phyloP scores from a whole-genome alignment of 2,888 invertebrate species.

The Trissonchulus sp. region DNA sequence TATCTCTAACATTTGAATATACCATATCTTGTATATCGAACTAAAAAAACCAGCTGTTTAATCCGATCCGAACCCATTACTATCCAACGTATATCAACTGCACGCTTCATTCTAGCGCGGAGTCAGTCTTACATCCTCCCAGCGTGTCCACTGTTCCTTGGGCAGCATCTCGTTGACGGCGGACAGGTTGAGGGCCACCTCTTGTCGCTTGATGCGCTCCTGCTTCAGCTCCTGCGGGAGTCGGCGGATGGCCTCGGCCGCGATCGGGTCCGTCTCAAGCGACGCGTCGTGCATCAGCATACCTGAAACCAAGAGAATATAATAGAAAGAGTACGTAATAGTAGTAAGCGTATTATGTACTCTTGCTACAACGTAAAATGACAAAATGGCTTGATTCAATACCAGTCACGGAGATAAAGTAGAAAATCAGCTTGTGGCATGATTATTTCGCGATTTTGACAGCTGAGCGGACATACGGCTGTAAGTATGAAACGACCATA shows the following conservation, averaged over 20 bases:
- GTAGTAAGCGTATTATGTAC: no score
- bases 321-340: no score
- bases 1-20: no score
- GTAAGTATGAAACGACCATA: no score
- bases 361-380: no score
- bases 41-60: no score
- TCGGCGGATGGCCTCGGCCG: slow-evolving; percentile 50
- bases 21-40: no score
- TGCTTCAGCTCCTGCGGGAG: slow-evolving; percentile 61
- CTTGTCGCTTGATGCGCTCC: slow-evolving; percentile 74
- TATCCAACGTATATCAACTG: no score
- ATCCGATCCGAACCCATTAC: no score
- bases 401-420: neutral
- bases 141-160: slow-evolving; percentile 84
- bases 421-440: no score
- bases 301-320: slow-evolving; percentile 29
- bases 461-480: no score
- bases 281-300: slow-evolving; percentile 46
- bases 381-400: neutral
- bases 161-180: slow-evolving; percentile 72
- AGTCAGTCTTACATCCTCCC: slow-evolving; percentile 62
- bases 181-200: slow-evolving; percentile 73
- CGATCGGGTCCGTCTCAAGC: slow-evolving; percentile 49
- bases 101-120: neutral
- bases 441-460: neutral